Evolutionary conservation across 2,797 vertebrate species (phyloP), one percentile per base, ranked within the genome.

Genomic region (Ambastaia sidthimunki): DNA sequence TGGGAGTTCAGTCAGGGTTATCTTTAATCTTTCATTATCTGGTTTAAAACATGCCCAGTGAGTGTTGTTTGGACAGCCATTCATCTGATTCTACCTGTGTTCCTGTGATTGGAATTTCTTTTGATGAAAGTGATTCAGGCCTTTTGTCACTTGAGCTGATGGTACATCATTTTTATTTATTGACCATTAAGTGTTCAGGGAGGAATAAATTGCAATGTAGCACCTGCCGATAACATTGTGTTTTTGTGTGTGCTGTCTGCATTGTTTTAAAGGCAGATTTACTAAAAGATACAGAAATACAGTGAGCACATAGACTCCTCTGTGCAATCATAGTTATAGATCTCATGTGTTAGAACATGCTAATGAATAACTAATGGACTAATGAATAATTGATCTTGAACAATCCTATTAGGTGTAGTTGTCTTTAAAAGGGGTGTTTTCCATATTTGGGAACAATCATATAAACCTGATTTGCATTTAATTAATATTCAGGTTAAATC

Each of bases 381-480:
- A 48, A 71, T 79, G 55, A 78, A 70, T 83, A 81, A 75, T 74
- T 66, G 71, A 55, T 31, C 57, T 55, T 74, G 52, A 21, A 55
- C 74, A 83, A 81, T 83, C 70, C 68, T 74, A 71, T 80, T 75
- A 83, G 62, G 66, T 57, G 5, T 81, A 71, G 28, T 28, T 47
- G 68, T 48, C 23, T 79, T 70, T 71, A 66, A 84, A 76, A 63
- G 71, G 52, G 37, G 55, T 34, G 59, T 63, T 69, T 15, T 74
- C 23, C 28, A 67, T 71, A 82, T 75, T 68, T 76, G 55, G 25
- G 60, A 78, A 55, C 25, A 76, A 59, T 71, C 79, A 80, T 71
- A 71, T 76, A 52, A 62, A 50, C 78, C 76, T 78, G 80, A 82
- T 84, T 74, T 82, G 69, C 72, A 62, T 82, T 54, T 74, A 77